These are phyloP conservation scores for Myzus persicae DNA, from an alignment of 1,140 invertebrate genomes.

Conservation along the genomic window DNA sequence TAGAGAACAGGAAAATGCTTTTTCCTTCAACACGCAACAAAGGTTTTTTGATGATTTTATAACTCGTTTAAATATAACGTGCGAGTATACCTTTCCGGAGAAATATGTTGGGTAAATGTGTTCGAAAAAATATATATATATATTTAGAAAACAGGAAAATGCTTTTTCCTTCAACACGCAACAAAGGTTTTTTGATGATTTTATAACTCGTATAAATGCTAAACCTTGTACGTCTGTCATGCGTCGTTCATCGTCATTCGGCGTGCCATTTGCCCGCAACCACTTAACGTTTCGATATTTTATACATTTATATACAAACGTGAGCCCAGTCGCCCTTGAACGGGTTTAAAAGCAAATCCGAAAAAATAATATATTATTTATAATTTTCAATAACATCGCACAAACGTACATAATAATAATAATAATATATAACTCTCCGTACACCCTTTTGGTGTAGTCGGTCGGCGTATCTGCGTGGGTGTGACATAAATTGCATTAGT, in stretches of 20 bases:
- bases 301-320: neutral
- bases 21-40: slow-evolving; percentile 12
- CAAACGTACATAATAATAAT: slow-evolving; percentile 15
- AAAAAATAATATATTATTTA: slow-evolving; percentile 8
- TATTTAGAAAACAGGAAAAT: slow-evolving; percentile 41
- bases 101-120: slow-evolving; percentile 16
- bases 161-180: slow-evolving; percentile 14
- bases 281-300: neutral
- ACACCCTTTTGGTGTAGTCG: neutral
- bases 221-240: slow-evolving; percentile 49
- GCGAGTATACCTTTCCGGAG: neutral
- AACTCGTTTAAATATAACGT: slow-evolving; percentile 26
- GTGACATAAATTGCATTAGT: slow-evolving; percentile 9
- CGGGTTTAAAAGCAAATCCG: slow-evolving; percentile 22
- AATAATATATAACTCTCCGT: neutral
- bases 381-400: neutral
- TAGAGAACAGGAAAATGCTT: slow-evolving; percentile 41
- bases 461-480: neutral
- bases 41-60: slow-evolving; percentile 11
- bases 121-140: neutral
- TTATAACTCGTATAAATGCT: slow-evolving; percentile 37
- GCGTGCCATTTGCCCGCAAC: neutral
- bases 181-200: slow-evolving; percentile 14
- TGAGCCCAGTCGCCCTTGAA: slow-evolving; percentile 1
- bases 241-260: slow-evolving; percentile 24